These are phyloP conservation scores for Drosophila percnosoma DNA, from an alignment of 2,888 invertebrate species.

Conservation along the genomic window DNA sequence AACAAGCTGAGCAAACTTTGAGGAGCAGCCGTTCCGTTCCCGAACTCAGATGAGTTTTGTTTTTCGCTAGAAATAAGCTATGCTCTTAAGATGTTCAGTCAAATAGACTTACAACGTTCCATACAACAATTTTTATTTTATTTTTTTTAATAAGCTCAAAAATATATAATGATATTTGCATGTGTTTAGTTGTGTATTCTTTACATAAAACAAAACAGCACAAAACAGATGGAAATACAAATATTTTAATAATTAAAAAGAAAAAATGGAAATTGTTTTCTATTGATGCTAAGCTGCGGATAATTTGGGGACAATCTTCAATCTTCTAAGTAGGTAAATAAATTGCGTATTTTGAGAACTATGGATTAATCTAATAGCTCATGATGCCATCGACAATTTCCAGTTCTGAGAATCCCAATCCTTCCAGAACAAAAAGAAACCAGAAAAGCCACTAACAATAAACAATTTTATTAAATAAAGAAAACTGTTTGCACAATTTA, in stretches of 20 bases:
- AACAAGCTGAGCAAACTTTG: conserved; percentile 41
- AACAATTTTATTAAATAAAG: neutral
- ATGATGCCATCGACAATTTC: neutral
- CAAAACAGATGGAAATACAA: neutral
- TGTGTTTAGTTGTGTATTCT: neutral
- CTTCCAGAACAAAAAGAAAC: neutral
- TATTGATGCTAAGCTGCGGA: neutral
- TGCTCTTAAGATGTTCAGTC: neutral
- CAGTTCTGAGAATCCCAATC: neutral
- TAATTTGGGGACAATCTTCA: neutral
- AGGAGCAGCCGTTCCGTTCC: neutral
- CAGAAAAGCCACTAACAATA: neutral
- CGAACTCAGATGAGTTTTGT: too few relatives aligned
- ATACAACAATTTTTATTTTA: neutral
- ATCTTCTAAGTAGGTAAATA: accelerated
- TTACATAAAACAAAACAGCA: neutral
- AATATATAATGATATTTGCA: neutral
- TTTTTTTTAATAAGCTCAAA: neutral
- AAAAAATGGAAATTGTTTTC: neutral
- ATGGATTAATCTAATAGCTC: neutral
- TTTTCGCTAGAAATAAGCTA: neutral
- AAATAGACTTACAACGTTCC: neutral
- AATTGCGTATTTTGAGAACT: neutral
- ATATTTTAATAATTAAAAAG: neutral
- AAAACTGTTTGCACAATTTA: neutral